Base-by-base conservation (phyloP, 2,113 vertebrate genomes). In the Saiga tatarica region DNA sequence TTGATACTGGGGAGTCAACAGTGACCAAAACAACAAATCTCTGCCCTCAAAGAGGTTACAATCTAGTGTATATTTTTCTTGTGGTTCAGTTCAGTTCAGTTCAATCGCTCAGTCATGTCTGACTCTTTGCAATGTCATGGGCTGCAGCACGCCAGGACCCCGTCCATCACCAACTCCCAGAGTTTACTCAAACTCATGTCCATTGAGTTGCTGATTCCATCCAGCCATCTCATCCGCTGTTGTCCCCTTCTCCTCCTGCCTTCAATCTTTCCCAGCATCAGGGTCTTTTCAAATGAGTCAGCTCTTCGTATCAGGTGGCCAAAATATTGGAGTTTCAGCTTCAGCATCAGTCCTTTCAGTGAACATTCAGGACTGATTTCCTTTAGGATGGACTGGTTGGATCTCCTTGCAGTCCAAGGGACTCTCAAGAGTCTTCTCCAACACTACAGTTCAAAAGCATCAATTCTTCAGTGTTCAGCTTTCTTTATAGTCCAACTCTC, bases 211-310 rank as follows among this genome's bases (percentile, higher is more conserved):
- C 10, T 71, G n/a, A 71, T 71, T 5, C n/a, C 10, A 71, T 39
- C 19, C 19, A 71, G 1, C 9, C n/a, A 71, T 71, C 17, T 71
- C n/a, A 39, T 39, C 67, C 67, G 23, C 67, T 71, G 19, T 12
- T 0, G 0, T 39, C 19, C 19, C n/a, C 67, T 71, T 71, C n/a
- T 23, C 19, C 67, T 71, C 9, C n/a, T 0, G 2, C n/a, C 67
- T 36, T 23, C 19, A 71, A 36, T 71, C 67, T 12, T 23, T 23
- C n/a, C 64, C n/a, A 71, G 64, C 9, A 71, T 23, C 64, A 23
- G n/a, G 64, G n/a, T 71, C 64, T 71, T 71, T 36, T 12, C 64
- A 11, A 36, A 71, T 36, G n/a, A 71, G 64, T 71, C 19, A 36
- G n/a, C n/a, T 71, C 64, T 71, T 71, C 0, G 2, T 11, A 36